Evolutionary conservation across 1,140 invertebrate genomes (phyloP), one percentile per base, ranked within the genome.

Genomic region (Orchestia grillus): DNA sequence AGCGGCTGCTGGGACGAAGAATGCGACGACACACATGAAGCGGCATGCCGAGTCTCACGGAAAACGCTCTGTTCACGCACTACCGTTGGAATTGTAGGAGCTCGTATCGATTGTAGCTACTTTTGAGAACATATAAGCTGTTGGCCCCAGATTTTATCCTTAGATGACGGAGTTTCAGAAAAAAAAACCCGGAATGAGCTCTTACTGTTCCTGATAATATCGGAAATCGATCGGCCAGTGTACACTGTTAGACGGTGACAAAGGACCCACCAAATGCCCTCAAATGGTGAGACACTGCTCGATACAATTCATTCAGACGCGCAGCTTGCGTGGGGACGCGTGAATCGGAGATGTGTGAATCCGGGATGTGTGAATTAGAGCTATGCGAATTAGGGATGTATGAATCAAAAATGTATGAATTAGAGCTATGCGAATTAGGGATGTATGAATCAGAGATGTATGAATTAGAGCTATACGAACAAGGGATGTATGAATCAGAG

Each of bases 81-180:
- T 77, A 3, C 36, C 62, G 62, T 23, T 23, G 1, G 1, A 15
- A 28, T 3, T 23, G 62, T 77, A 36, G 15, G 62, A 77, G 28
- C 28, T 53, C 28, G 62, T 77, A 77, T 77, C 36, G 62, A 77
- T 77, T 77, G 62, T 8, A 3, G 62, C 28, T 77, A 77, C 62
- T 77, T 77, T 77, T 77, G 62, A 77, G 62, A 77, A 15, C 28
- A 36, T 77, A 77, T 77, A 36, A 77, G 62, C 62, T 77, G 62
- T 77, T 77, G 36, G 62, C 62, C 62, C 62, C 62, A 77, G 62
- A 77, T 77, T 77, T 77, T 77, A 77, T 77, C 62, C 62, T 77
- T 77, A 77, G 62, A 77, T 77, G 62, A 77, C 62, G 62, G 62
- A 77, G 62, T 77, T 77, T 77, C 62, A 77, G 62, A 77, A 77